Percentiles rank a stretch among this genome's conserved stretches.
These are phyloP conservation scores for Gracilinanus agilis DNA, from an alignment of 2,113 vertebrate species.

Conservation along the genomic window DNA sequence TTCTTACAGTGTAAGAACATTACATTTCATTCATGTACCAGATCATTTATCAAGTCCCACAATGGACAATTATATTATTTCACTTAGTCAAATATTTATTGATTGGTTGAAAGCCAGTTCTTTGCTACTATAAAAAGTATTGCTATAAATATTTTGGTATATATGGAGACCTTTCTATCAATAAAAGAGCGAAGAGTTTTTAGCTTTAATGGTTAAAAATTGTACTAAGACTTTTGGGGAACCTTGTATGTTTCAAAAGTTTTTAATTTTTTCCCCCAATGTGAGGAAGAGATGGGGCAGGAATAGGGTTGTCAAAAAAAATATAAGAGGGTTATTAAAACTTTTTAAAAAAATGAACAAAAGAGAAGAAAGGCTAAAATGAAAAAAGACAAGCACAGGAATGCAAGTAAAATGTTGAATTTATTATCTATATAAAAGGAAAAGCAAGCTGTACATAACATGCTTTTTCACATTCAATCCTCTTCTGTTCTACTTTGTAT, in stretches of 20 bases:
- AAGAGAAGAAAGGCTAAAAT: background rate
- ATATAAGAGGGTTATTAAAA: background rate
- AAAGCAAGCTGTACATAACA: background rate
- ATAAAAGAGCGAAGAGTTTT: no score
- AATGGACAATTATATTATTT: background rate
- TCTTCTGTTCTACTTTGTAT: background rate
- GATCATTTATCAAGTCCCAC: background rate
- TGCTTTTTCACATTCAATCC: background rate
- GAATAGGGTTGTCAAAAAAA: background rate
- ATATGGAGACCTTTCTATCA: background rate
- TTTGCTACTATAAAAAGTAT: background rate
- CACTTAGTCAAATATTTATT: background rate
- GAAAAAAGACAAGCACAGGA: background rate
- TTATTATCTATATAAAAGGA: background rate
- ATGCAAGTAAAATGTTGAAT: background rate
- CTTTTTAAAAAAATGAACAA: background rate
- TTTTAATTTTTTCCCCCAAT: background rate
- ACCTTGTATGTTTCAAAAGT: background rate
- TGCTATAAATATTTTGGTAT: background rate
- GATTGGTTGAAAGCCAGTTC: background rate
- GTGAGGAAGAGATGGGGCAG: background rate
- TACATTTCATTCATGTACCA: background rate
- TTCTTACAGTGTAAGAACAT: background rate
- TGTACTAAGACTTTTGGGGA: background rate
- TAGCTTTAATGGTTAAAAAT: background rate